A percentile compares a stretch with the other conserved stretches of the same genome.
Evolutionary conservation across 2,888 invertebrate genomes (phyloP).

Genomic region (Loripinus fragilis): DNA sequence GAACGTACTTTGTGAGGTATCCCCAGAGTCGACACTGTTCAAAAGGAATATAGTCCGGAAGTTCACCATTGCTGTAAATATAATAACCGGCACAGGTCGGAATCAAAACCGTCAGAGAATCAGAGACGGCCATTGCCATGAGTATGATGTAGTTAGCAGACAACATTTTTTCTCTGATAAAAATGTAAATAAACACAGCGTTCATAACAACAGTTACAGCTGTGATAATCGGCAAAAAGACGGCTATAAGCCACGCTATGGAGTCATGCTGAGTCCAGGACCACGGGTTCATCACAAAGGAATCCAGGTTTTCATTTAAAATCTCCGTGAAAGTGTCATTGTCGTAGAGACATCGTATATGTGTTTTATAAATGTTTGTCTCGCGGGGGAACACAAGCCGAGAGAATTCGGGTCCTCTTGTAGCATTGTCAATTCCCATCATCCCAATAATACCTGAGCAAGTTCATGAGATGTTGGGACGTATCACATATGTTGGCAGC

Average conservation of each 20-base stretch:
- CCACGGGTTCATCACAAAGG: slow-evolving; percentile 62
- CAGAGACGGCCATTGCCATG: slow-evolving; percentile 96
- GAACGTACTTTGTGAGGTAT: slow-evolving; percentile 70
- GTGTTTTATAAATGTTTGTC: background rate
- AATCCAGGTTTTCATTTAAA: slow-evolving; percentile 52
- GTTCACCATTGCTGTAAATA: slow-evolving; percentile 94
- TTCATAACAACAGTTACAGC: slow-evolving; percentile 93
- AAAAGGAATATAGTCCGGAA: slow-evolving; percentile 91
- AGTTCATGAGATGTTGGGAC: too few relatives aligned
- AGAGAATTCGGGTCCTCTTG: background rate
- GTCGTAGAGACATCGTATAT: slow-evolving; percentile 6
- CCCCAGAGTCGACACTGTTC: slow-evolving; percentile 90
- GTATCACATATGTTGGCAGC: too few relatives aligned
- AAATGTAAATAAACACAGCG: slow-evolving; percentile 93
- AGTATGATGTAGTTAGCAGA: slow-evolving; percentile 95
- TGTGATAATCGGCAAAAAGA: slow-evolving; percentile 91
- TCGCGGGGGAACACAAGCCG: background rate
- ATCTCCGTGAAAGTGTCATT: slow-evolving; percentile 41
- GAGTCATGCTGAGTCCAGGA: slow-evolving; percentile 50
- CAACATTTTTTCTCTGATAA: slow-evolving; percentile 94
- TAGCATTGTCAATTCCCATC: background rate
- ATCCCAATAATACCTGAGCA: too few relatives aligned
- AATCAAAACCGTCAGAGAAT: slow-evolving; percentile 90
- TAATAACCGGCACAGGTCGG: slow-evolving; percentile 89
- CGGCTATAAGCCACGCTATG: slow-evolving; percentile 84